Percentiles rank a stretch among this genome's conserved stretches.
These are phyloP conservation scores for Luperina testacea DNA, from an alignment of 2,888 invertebrate species.

Conservation along the genomic window DNA sequence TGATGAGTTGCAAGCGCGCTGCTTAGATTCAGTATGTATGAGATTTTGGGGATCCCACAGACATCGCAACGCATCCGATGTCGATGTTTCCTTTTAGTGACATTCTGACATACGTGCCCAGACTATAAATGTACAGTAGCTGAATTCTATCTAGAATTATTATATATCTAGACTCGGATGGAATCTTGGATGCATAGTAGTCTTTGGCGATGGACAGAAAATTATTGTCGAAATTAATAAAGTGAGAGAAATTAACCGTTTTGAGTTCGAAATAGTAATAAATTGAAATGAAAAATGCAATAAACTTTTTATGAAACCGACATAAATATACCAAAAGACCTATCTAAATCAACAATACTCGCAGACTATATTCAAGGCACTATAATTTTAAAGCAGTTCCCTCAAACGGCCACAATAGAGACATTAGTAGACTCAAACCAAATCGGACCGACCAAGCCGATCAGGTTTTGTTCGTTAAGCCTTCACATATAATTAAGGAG, in stretches of 20 bases:
- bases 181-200: background rate
- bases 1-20: slow-evolving; percentile 27
- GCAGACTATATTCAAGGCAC: slow-evolving; percentile 19
- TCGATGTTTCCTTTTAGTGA: slow-evolving; percentile 38
- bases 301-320: background rate
- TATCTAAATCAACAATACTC: slow-evolving; percentile 24
- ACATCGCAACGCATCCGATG: slow-evolving; percentile 2
- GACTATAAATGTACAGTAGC: background rate
- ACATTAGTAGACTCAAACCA: slow-evolving; percentile 55
- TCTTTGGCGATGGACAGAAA: background rate
- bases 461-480: slow-evolving; percentile 84
- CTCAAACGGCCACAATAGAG: slow-evolving; percentile 55
- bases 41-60: slow-evolving; percentile 14
- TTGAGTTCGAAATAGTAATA: too few relatives aligned
- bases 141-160: background rate
- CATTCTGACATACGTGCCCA: slow-evolving; percentile 24
- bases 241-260: background rate
- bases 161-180: background rate
- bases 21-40: slow-evolving; percentile 43
- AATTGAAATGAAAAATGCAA: too few relatives aligned
- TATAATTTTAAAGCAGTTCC: slow-evolving; percentile 38
- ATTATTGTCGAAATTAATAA: background rate
- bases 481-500: slow-evolving; percentile 87
- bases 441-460: slow-evolving; percentile 71
- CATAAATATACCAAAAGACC: background rate